Conservation (phyloP, 1,140 invertebrate species). For the Eufriesea mexicana region DNA sequence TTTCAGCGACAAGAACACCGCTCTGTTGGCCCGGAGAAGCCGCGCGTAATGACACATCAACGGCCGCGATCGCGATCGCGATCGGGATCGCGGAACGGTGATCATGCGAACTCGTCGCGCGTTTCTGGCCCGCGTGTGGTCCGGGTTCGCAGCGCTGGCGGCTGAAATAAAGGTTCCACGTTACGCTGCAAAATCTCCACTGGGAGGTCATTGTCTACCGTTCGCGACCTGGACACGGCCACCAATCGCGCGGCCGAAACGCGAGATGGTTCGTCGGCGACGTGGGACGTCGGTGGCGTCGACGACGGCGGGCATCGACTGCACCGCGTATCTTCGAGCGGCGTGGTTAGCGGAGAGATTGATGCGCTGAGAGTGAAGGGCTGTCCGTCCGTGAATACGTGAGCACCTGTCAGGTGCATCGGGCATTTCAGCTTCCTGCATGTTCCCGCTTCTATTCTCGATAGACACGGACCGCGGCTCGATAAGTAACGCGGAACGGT, state of each 20-base stretch:
- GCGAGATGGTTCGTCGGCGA: not conserved
- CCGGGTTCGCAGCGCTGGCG: not conserved
- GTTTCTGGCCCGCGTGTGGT: constrained; percentile 55
- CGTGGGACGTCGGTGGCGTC: not conserved
- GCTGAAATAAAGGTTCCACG: constrained; percentile 49
- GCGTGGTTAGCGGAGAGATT: constrained; percentile 45
- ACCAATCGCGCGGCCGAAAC: constrained; percentile 21
- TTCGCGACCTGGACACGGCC: not conserved
- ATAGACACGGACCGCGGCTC: constrained; percentile 54
- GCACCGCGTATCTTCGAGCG: constrained; percentile 9
- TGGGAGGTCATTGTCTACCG: constrained; percentile 26
- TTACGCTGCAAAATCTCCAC: constrained; percentile 54
- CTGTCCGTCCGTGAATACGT: constrained; percentile 65
- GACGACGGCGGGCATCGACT: too few relatives aligned
- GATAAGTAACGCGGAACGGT: constrained; percentile 63
- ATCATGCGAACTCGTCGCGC: constrained; percentile 16
- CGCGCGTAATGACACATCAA: constrained; percentile 30
- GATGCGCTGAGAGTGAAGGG: constrained; percentile 65
- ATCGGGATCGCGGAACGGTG: constrained; percentile 34
- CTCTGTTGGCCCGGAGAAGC: constrained; percentile 38
- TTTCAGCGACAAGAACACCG: constrained; percentile 49
- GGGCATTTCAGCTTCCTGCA: constrained; percentile 61
- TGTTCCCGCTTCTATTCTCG: constrained; percentile 60
- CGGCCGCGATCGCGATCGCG: constrained; percentile 10
- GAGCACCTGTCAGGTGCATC: constrained; percentile 65